Base-by-base conservation (phyloP, 1,140 invertebrate species). In the Magallana gigas region DNA sequence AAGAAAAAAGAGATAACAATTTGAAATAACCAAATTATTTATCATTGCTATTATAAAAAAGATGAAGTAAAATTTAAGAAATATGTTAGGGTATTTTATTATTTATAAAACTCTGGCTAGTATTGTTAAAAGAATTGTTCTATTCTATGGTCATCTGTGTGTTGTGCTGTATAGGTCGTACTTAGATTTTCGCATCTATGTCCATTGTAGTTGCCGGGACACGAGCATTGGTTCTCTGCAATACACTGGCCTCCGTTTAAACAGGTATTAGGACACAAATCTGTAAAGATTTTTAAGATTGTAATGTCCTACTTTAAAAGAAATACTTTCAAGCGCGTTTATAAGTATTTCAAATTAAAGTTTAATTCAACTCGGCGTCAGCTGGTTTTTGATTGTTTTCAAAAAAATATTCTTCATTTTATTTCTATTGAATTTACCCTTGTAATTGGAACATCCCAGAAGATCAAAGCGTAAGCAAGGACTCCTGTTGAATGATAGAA, bases 401-500 rank as follows among this genome's bases (percentile, higher is more conserved):
- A 23, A 23, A 23, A 11, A 18, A 9, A 76, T 29, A 8, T 36
- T 76, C 29, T 12, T 12, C 8, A 29, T 76, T 12, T 12, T 11
- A 29, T 23, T 23, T 23, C 23, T 23, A 23, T 23, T 23, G 23
- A 23, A 23, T 8, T 85, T 64, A 87, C 82, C 87, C 6, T 85
- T 57, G 16, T 56, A 81, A 83, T 83, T 81, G 36, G 57, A 48
- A 83, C 87, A 88, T 6, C 87, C 87, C 4, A 83, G 23, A 11
- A 85, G 23, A 16, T 88, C 84, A 57, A 88, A 59, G 58, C 58
- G 56, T 16, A 88, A 14, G 29, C 87, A 88, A 18, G 87, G 87
- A n/a, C 29, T 57, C 23, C 83, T 48, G 0, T 48, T 16, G 56
- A 23, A 88, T 56, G 57, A 2, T 14, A 83, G 23, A 12, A 88